Conservation (phyloP, 2,113 vertebrate genomes). For the Motacilla alba region DNA sequence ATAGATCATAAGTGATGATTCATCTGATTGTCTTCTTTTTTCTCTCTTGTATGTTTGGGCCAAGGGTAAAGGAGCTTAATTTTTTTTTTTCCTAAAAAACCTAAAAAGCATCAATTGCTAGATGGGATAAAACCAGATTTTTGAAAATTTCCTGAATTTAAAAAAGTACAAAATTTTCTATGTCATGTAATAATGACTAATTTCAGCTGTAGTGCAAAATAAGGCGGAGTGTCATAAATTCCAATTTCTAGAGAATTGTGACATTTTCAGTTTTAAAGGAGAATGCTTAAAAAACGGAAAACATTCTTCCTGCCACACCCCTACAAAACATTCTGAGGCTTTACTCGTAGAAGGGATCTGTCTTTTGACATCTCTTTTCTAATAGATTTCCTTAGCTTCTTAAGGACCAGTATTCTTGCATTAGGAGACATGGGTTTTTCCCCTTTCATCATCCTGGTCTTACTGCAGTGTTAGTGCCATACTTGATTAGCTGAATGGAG, state of each 20-base stretch:
- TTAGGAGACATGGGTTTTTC: neutral
- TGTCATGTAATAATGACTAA: neutral
- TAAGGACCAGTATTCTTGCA: neutral
- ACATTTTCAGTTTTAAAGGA: neutral
- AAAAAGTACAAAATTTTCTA: neutral
- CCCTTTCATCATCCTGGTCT: neutral
- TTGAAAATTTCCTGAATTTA: neutral
- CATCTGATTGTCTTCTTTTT: neutral
- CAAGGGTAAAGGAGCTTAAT: neutral
- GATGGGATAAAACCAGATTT: neutral
- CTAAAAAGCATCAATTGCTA: fast-evolving
- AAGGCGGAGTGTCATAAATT: neutral
- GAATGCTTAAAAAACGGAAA: neutral
- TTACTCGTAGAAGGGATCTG: neutral
- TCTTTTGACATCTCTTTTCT: neutral
- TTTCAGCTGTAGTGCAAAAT: neutral
- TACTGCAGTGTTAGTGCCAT: neutral
- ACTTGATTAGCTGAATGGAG: fast-evolving
- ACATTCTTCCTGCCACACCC: neutral
- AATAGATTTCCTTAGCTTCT: neutral
- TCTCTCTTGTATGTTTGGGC: neutral
- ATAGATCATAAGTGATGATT: neutral
- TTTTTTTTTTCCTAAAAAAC: neutral
- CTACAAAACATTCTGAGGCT: neutral
- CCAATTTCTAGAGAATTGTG: no score